These are phyloP conservation scores for Aethina tumida DNA, from an alignment of 1,140 invertebrate species.

Conservation along the genomic window DNA sequence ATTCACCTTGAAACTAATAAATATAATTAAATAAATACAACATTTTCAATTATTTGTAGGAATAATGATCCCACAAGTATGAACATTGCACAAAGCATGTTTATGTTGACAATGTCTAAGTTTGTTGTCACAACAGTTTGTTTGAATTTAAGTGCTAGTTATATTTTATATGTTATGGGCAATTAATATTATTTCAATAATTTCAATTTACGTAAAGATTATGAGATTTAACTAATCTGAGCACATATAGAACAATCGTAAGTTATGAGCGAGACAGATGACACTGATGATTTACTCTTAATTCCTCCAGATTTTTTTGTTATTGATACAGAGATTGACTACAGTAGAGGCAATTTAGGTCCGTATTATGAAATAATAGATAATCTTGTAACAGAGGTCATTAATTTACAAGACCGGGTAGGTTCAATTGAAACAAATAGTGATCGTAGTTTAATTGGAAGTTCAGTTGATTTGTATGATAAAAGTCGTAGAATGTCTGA, in stretches of 20 bases:
- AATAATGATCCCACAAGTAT: too few relatives aligned
- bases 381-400: conserved; percentile 51
- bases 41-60: too few relatives aligned
- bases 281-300: conserved; percentile 66
- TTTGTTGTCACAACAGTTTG: too few relatives aligned
- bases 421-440: conserved; percentile 36
- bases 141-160: too few relatives aligned
- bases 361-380: conserved; percentile 41
- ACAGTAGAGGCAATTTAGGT: conserved; percentile 26
- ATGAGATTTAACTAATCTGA: too few relatives aligned
- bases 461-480: conserved; percentile 17
- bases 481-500: conserved; percentile 15
- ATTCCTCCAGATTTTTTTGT: conserved; percentile 66
- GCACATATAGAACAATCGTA: conserved; percentile 1
- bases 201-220: too few relatives aligned
- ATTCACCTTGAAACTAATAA: too few relatives aligned
- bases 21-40: too few relatives aligned
- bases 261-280: conserved; percentile 71
- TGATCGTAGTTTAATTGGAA: conserved; percentile 18
- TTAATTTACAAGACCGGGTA: conserved; percentile 48
- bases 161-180: too few relatives aligned
- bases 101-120: too few relatives aligned
- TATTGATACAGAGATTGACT: conserved; percentile 45
- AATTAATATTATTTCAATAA: too few relatives aligned
- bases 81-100: too few relatives aligned